Evolutionary conservation across 2,113 vertebrate species (phyloP).

Genomic region (Otis tarda): DNA sequence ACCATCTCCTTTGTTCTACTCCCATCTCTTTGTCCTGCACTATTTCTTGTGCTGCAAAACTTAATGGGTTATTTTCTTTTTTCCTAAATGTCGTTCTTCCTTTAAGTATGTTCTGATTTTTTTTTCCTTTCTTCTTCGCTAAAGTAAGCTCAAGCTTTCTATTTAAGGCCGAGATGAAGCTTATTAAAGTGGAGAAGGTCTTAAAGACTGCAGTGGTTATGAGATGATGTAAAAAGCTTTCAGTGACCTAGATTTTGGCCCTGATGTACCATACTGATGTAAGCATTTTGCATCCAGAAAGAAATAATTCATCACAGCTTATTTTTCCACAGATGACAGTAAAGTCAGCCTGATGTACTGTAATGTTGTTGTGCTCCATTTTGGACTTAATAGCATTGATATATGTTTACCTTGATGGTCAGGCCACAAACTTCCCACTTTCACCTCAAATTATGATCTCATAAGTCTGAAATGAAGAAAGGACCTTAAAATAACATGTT

Average conservation of each 20-base stretch:
- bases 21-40: neutral
- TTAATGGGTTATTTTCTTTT: neutral
- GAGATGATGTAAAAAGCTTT: slow-evolving; percentile 29
- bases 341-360: neutral
- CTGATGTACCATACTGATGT: neutral
- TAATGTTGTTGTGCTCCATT: neutral
- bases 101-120: neutral
- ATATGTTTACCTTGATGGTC: neutral
- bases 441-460: neutral
- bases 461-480: neutral
- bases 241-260: slow-evolving; percentile 26
- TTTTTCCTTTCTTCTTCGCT: neutral
- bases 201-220: neutral
- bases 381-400: neutral
- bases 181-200: neutral
- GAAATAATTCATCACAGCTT: neutral
- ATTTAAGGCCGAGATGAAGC: neutral
- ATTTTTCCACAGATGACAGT: neutral
- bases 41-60: neutral
- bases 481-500: neutral
- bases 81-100: neutral
- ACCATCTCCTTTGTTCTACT: neutral
- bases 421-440: neutral
- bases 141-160: neutral
- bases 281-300: neutral